Conservation (phyloP, 1,140 invertebrate species). For the Bombus pyrosoma region DNA sequence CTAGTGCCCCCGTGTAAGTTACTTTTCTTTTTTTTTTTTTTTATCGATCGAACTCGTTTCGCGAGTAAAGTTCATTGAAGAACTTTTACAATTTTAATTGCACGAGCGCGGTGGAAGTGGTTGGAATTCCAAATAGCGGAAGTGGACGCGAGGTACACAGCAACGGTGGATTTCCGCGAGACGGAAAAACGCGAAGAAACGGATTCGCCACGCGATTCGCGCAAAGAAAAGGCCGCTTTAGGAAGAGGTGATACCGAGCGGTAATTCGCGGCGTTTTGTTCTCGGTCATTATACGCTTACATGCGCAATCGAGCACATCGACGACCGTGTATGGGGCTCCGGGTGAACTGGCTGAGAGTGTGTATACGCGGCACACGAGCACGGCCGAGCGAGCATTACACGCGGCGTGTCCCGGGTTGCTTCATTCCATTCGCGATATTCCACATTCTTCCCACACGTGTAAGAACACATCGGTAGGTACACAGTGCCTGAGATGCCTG, state of each 20-base stretch:
- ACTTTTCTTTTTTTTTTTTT: no score
- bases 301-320: constrained; percentile 59
- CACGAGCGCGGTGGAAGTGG: not conserved
- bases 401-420: constrained; percentile 72
- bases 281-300: constrained; percentile 61
- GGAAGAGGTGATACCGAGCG: constrained; percentile 35
- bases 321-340: constrained; percentile 15
- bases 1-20: not conserved
- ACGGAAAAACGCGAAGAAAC: not conserved
- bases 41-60: no score
- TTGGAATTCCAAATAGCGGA: not conserved
- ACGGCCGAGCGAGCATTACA: constrained; percentile 53
- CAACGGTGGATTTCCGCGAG: not conserved
- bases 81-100: not conserved
- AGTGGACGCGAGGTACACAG: not conserved
- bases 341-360: not conserved
- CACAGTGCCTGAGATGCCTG: constrained; percentile 75
- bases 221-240: constrained; percentile 35
- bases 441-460: constrained; percentile 82
- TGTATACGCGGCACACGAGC: constrained; percentile 19
- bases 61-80: no score
- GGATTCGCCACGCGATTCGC: constrained; percentile 1
- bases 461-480: constrained; percentile 75
- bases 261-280: constrained; percentile 67
- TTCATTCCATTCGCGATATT: constrained; percentile 80